phyloP scores from a whole-genome alignment of 1,140 invertebrate genomes.

The Pectinophora gossypiella region DNA sequence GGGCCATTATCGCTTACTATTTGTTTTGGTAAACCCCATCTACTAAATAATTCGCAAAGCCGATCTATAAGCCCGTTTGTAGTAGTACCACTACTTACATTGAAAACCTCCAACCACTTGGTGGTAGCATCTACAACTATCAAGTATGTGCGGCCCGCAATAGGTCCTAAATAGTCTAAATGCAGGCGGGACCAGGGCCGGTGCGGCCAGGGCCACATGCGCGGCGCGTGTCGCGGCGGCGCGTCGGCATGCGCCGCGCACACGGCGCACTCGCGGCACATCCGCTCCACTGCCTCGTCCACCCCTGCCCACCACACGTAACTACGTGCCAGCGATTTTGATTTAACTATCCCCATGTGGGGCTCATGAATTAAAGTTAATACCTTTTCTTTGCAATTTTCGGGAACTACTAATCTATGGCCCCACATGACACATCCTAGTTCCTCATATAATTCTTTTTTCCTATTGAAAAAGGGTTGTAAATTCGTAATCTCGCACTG shows the following conservation, averaged over 20 bases:
- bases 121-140: slow-evolving; percentile 10
- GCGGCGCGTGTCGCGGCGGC: neutral
- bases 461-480: neutral
- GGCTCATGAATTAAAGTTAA: neutral
- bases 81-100: neutral
- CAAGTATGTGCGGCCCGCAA: slow-evolving; percentile 7
- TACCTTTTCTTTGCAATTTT: neutral
- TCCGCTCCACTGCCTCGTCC: slow-evolving; percentile 8
- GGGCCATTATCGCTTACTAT: neutral
- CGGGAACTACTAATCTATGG: too few relatives aligned
- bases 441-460: neutral
- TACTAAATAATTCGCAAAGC: neutral
- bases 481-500: neutral
- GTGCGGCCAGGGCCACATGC: neutral
- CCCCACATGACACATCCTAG: neutral
- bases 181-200: slow-evolving; percentile 10
- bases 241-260: too few relatives aligned
- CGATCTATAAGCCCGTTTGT: neutral
- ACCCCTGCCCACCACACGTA: slow-evolving; percentile 15
- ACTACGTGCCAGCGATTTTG: slow-evolving; percentile 13
- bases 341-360: slow-evolving; percentile 10
- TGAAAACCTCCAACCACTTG: slow-evolving; percentile 14
- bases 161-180: slow-evolving; percentile 14
- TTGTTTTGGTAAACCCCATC: neutral
- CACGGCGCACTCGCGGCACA: slow-evolving; percentile 7